A percentile compares a stretch with the other conserved stretches of the same genome.
These are phyloP conservation scores for Chloroclystis v-ata DNA, from an alignment of 2,888 invertebrate genomes.

Conservation along the genomic window DNA sequence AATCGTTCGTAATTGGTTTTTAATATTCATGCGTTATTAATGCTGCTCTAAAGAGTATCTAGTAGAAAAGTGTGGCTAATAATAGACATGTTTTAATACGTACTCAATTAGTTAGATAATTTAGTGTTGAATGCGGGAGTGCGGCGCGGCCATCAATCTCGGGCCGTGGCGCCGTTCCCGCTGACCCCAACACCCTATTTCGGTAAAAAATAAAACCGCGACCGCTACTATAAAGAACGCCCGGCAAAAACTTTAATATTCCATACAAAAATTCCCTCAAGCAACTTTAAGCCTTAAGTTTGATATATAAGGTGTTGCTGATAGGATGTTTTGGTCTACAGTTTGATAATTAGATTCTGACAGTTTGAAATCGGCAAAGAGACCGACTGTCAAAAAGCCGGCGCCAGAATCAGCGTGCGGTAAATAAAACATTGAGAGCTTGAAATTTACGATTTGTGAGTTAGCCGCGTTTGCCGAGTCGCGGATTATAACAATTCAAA, in stretches of 20 bases:
- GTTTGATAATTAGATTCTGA: slow-evolving; percentile 74
- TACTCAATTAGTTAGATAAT: slow-evolving; percentile 49
- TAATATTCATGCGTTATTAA: slow-evolving; percentile 6
- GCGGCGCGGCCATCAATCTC: slow-evolving; percentile 63
- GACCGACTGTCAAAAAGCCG: slow-evolving; percentile 72
- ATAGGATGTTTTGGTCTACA: slow-evolving; percentile 31
- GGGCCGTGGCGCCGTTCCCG: slow-evolving; percentile 59
- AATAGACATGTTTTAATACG: slow-evolving; percentile 29
- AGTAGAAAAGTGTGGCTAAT: slow-evolving; percentile 1
- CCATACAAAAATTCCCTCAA: slow-evolving; percentile 25
- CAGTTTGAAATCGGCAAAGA: slow-evolving; percentile 71
- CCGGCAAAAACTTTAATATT: slow-evolving; percentile 56
- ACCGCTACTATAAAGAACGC: slow-evolving; percentile 67
- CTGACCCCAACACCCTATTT: slow-evolving; percentile 65
- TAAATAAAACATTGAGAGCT: slow-evolving; percentile 61
- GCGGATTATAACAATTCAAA: slow-evolving; percentile 22
- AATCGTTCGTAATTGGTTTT: slow-evolving; percentile 12
- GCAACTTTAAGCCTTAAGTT: slow-evolving; percentile 33
- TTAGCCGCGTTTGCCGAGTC: slow-evolving; percentile 39
- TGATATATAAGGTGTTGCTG: slow-evolving; percentile 27
- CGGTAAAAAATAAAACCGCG: slow-evolving; percentile 48
- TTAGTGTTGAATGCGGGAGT: slow-evolving; percentile 45
- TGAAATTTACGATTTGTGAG: slow-evolving; percentile 50
- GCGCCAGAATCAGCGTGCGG: slow-evolving; percentile 62
- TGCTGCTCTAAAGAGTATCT: no score